phyloP scores from a whole-genome alignment of 2,113 vertebrate genomes.

The Brevimyrus niger region DNA sequence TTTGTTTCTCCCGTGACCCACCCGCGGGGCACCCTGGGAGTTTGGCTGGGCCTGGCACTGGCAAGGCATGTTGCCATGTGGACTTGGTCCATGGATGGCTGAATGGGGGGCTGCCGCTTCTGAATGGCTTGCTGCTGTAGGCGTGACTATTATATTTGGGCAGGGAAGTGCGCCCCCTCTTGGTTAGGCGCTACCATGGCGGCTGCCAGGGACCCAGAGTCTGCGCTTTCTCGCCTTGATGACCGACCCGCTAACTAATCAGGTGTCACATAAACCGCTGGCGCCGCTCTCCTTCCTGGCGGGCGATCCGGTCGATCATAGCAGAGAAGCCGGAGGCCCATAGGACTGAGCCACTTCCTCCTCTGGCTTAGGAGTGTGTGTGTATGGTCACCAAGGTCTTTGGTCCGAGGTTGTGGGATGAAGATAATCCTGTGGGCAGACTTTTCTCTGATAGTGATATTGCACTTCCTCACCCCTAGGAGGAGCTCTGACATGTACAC shows the following conservation, averaged over 20 bases:
- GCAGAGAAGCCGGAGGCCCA: neutral
- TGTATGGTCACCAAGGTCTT: neutral
- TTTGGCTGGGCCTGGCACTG: conserved; percentile 53
- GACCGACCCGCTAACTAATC: neutral
- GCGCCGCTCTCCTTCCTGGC: neutral
- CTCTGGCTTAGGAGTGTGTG: neutral
- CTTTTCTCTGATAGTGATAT: neutral
- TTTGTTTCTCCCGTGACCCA: conserved; percentile 71
- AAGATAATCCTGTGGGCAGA: neutral
- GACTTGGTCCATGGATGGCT: conserved; percentile 47
- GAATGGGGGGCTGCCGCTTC: neutral
- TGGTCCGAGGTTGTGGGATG: neutral
- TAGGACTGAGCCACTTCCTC: neutral
- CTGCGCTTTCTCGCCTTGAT: neutral
- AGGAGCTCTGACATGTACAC: neutral
- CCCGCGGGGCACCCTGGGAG: conserved; percentile 55
- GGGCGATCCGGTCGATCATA: neutral
- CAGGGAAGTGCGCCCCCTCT: neutral
- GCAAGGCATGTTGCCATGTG: conserved; percentile 53
- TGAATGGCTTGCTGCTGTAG: neutral
- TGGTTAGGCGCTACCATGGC: neutral
- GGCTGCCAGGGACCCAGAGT: neutral
- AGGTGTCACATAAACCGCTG: neutral
- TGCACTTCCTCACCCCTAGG: neutral
- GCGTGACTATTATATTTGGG: neutral